These are phyloP conservation scores for Pilophorus perplexus DNA, from an alignment of 2,888 invertebrate species.

Conservation along the genomic window DNA sequence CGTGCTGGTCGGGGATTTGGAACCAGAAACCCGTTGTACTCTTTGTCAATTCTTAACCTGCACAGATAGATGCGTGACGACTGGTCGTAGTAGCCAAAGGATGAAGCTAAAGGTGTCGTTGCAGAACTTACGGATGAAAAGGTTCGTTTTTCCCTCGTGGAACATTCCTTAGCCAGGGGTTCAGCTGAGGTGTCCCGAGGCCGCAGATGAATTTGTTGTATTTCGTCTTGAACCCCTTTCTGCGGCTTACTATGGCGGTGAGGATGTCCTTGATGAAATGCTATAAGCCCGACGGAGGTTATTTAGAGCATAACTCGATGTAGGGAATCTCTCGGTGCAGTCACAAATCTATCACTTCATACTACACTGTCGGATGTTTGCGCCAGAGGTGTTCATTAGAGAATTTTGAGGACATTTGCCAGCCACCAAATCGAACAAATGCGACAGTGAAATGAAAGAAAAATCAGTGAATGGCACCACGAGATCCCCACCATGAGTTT, in stretches of 20 bases:
- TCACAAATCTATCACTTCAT: too few species aligned
- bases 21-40: constrained; percentile 2
- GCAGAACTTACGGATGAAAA: constrained; percentile 39
- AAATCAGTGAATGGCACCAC: too few species aligned
- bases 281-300: constrained; percentile 51
- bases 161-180: constrained; percentile 34
- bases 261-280: constrained; percentile 79
- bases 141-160: constrained; percentile 27
- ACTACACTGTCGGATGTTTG: too few species aligned
- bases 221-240: constrained; percentile 75
- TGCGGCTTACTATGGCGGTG: constrained; percentile 71
- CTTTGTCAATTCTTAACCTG: constrained; percentile 9
- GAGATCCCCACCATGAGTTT: too few species aligned
- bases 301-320: background rate
- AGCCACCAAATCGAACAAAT: too few species aligned
- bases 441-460: too few species aligned
- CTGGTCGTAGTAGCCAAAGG: background rate
- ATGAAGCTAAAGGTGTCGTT: background rate
- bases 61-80: background rate
- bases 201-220: constrained; percentile 75
- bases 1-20: constrained; percentile 36
- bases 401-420: too few species aligned
- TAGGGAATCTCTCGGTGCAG: too few species aligned
- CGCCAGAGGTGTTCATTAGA: too few species aligned
- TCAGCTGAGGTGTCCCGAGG: constrained; percentile 58